Evolutionary conservation across 2,797 vertebrate species (phyloP).

Genomic region (Miichthys miiuy): DNA sequence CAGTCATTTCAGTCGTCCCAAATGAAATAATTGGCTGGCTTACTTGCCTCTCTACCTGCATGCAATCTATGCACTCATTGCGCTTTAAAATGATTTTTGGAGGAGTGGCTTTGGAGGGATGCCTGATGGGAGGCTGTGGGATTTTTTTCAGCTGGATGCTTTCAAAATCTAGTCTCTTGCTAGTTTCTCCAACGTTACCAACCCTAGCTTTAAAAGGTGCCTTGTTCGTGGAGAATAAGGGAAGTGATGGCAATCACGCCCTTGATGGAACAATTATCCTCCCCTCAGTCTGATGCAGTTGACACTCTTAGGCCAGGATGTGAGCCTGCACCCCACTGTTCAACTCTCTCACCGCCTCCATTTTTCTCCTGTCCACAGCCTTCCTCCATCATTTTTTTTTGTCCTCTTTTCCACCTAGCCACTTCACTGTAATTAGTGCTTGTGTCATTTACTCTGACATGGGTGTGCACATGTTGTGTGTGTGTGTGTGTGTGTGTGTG

Average conservation of each 20-base stretch:
- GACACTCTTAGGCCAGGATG: slow-evolving; percentile 61
- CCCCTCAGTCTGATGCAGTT: slow-evolving; percentile 64
- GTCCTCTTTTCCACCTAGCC: slow-evolving; percentile 63
- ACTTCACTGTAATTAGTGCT: slow-evolving; percentile 79
- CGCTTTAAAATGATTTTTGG: no score
- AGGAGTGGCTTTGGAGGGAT: no score
- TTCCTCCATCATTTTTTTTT: slow-evolving; percentile 45
- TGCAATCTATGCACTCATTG: no score
- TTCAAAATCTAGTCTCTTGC: no score
- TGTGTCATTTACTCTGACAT: slow-evolving; percentile 72
- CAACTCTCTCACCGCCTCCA: slow-evolving; percentile 43
- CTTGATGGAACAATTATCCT: slow-evolving; percentile 80
- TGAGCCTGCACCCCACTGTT: slow-evolving; percentile 53
- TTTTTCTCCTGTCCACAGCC: slow-evolving; percentile 44
- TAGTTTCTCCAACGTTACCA: no score
- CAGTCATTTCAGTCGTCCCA: no score
- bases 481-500: slow-evolving; percentile 29
- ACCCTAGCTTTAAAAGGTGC: slow-evolving; percentile 56
- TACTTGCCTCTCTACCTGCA: no score
- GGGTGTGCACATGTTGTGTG: slow-evolving; percentile 37
- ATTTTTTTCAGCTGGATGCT: no score
- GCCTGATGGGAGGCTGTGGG: no score
- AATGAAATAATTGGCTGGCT: no score
- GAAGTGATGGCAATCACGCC: slow-evolving; percentile 75
- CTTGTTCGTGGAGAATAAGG: slow-evolving; percentile 61